phyloP scores from a whole-genome alignment of 1,140 invertebrate genomes.

The Heliconius congener region DNA sequence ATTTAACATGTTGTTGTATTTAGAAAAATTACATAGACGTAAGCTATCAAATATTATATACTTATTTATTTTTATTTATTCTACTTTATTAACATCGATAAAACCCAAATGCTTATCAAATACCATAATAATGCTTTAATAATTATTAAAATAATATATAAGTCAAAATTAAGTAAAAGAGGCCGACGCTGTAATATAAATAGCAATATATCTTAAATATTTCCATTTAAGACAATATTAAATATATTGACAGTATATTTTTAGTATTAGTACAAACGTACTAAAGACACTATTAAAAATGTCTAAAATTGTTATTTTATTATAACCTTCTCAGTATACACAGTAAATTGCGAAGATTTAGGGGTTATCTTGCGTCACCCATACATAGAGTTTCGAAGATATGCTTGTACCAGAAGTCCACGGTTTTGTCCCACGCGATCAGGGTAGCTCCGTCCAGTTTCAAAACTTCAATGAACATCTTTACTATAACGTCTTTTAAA shows the following conservation, averaged over 20 bases:
- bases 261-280: background rate
- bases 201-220: background rate
- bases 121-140: background rate
- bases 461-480: constrained; percentile 62
- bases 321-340: background rate
- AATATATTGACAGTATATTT: no score
- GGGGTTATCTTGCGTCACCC: constrained; percentile 47
- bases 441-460: constrained; percentile 56
- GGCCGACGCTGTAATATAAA: background rate
- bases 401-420: constrained; percentile 71
- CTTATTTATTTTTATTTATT: background rate
- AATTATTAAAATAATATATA: background rate
- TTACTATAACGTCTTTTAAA: constrained; percentile 63
- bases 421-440: constrained; percentile 58
- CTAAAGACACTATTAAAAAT: constrained; percentile 2
- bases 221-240: background rate
- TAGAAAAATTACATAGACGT: constrained; percentile 3
- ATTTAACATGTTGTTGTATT: background rate
- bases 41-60: background rate
- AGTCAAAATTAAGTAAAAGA: background rate
- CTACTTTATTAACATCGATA: constrained; percentile 4
- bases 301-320: background rate
- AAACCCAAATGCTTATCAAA: background rate
- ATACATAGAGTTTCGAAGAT: constrained; percentile 55
- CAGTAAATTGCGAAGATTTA: background rate